Evolutionary conservation across 1,140 invertebrate genomes (phyloP).

Genomic region (Thaumatotibia leucotreta): DNA sequence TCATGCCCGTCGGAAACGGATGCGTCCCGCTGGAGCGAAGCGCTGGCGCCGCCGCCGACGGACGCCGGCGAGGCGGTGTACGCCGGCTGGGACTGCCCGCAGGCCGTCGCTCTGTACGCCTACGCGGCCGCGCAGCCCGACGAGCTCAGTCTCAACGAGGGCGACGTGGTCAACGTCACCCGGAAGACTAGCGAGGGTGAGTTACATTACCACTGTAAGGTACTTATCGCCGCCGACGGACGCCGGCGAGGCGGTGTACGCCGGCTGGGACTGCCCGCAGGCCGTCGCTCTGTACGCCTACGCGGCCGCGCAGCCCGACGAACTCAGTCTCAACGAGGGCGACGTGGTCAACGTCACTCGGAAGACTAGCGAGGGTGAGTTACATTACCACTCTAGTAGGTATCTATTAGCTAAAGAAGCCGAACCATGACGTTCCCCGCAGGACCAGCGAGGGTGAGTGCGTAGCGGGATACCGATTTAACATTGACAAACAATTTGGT

Average conservation of each 20-base stretch:
- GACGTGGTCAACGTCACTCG: slow-evolving; percentile 95
- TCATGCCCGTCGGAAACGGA: slow-evolving; percentile 87
- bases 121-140: slow-evolving; percentile 92
- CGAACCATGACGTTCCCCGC: too few relatives aligned
- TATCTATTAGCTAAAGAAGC: too few relatives aligned
- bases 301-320: slow-evolving; percentile 89
- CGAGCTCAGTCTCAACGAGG: slow-evolving; percentile 88
- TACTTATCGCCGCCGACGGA: slow-evolving; percentile 82
- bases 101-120: slow-evolving; percentile 88
- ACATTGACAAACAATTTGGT: too few relatives aligned
- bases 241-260: slow-evolving; percentile 91
- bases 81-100: slow-evolving; percentile 95
- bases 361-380: slow-evolving; percentile 91
- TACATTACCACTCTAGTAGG: too few relatives aligned
- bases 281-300: slow-evolving; percentile 90
- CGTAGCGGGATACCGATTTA: too few relatives aligned
- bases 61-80: slow-evolving; percentile 90
- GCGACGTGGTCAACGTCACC: slow-evolving; percentile 95
- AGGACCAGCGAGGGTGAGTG: too few relatives aligned
- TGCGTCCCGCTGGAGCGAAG: slow-evolving; percentile 90
- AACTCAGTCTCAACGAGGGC: slow-evolving; percentile 87
- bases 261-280: slow-evolving; percentile 95
- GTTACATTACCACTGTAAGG: background rate
- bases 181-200: slow-evolving; percentile 93
- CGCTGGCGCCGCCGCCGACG: slow-evolving; percentile 83